Base-by-base conservation (phyloP, 2,797 vertebrate species). In the Hydrocynus forskahlii region DNA sequence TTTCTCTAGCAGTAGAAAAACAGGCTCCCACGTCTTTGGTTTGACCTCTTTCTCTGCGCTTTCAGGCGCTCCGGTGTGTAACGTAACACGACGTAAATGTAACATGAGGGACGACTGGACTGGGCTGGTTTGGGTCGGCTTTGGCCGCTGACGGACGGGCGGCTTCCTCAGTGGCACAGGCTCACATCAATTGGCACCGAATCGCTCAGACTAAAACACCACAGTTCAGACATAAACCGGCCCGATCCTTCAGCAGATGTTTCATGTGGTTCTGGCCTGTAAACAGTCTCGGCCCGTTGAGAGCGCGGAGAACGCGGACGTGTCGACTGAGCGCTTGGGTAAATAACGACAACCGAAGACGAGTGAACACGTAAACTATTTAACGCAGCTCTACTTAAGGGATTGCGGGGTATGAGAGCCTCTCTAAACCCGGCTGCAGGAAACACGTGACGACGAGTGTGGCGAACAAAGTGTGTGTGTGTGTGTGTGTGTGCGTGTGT, bases 361-460 rank as follows among this genome's bases (percentile, higher is more conserved):
- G 78, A 83, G 85, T 79, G 80, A 80, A 84, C 80, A 75, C 79
- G 80, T 84, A 82, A 86, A 86, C 83, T 79, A 57, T 85, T 85
- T 74, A 83, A 79, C 43, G 40, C 59, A 77, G 55, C 79, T 81
- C 67, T 81, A 80, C 76, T 84, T 85, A 83, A 75, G 69, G 76
- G 73, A 75, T 68, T 17, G 50, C 70, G 68, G 81, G 68, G 68
- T 14, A 21, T 2, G 52, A 17, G 66, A 43, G 81, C 69, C 75
- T 75, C 45, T 69, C 74, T 82, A 76, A 75, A 59, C 12, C 0
- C 10, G 0, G 57, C 10, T 25, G 38, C 1, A 45, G 21, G n/a
- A 45, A 76, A 73, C 55, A 45, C 72, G 70, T 0, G 19, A 73
- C 13, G 54, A 21, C 45, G 73, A 1, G 68, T 73, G 67, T 45